A percentile compares a stretch with the other conserved stretches of the same genome.
These are phyloP conservation scores for Chironomus striatipennis DNA, from an alignment of 1,140 invertebrate genomes.

Conservation along the genomic window DNA sequence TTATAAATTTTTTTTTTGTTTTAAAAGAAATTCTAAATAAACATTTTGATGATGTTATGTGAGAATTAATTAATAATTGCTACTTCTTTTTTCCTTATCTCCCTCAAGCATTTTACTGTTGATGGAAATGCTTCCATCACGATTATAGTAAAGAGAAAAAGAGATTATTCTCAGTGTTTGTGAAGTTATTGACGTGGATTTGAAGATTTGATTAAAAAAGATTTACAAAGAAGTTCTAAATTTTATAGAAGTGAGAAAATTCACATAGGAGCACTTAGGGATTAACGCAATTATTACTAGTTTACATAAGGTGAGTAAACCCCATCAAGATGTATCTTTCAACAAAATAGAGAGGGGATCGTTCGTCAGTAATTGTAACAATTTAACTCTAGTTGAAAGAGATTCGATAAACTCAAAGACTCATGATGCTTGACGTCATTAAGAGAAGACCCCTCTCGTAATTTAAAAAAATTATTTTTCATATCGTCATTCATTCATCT, in stretches of 20 bases:
- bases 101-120: not conserved
- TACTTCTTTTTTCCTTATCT: not conserved
- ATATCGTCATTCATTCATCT: too few species aligned
- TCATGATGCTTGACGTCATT: too few species aligned
- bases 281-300: not conserved
- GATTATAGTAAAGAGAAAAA: not conserved
- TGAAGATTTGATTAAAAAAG: not conserved
- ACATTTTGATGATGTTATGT: not conserved
- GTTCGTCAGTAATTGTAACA: too few species aligned
- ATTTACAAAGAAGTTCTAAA: not conserved
- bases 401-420: too few species aligned
- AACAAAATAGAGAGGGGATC: too few species aligned
- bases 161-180: not conserved
- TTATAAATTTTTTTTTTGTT: too few species aligned
- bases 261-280: not conserved
- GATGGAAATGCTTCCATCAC: constrained; percentile 7
- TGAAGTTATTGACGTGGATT: constrained; percentile 7
- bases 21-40: not conserved
- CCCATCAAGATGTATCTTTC: too few species aligned
- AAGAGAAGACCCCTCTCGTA: too few species aligned
- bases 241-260: not conserved
- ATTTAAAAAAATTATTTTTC: too few species aligned
- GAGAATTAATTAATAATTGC: not conserved
- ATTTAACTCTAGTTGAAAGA: too few species aligned
- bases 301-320: not conserved